Base-by-base conservation (phyloP, 1,140 invertebrate species). In the Dendrolimus punctatus region DNA sequence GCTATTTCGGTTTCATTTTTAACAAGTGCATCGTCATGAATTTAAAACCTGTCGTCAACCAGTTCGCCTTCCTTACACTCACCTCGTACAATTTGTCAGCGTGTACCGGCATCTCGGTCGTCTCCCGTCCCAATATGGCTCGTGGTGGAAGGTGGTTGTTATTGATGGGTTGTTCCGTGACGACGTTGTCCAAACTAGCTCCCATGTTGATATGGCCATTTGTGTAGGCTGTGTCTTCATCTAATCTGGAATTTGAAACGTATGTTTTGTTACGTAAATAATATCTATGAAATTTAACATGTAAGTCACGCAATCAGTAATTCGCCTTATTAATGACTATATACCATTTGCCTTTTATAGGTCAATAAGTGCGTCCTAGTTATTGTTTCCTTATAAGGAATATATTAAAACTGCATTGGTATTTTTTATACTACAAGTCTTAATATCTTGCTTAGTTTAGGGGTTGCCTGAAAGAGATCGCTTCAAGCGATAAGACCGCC, bases 71-170 rank as follows among this genome's bases (percentile, higher is more conserved):
- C 5, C 9, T 6, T 36, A 6, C 8, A 46, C 39, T 49, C 53
- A 86, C 85, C 76, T 86, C 80, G 46, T 86, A 87, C 5, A 88
- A 66, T 40, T 87, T 83, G 48, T 85, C 81, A 57, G 81, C 82
- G 43, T 87, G 74, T 40, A 88, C 55, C 0, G 85, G 83, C 40
- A 88, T 49, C 39, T 88, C 86, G n/a, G 73, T 79, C 9, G 82
- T 40, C 53, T 87, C 76, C 39, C 79, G 60, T 0, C 68, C 69
- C 7, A 51, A 49, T 47, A 78, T 66, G 6, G 65, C 72, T 6
- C 60, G 49, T 7, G 65, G 73, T 0, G 71, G 75, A 2, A 87
- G 59, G 47, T 87, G 84, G 62, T 82, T 82, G 55, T 86, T 87
- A 59, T 87, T 86, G 23, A 76, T 56, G 0, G 82, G 82, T 40